A percentile compares a stretch with the other conserved stretches of the same genome.
phyloP scores from a whole-genome alignment of 2,888 invertebrate species.

The Neoaliturus tenellus region DNA sequence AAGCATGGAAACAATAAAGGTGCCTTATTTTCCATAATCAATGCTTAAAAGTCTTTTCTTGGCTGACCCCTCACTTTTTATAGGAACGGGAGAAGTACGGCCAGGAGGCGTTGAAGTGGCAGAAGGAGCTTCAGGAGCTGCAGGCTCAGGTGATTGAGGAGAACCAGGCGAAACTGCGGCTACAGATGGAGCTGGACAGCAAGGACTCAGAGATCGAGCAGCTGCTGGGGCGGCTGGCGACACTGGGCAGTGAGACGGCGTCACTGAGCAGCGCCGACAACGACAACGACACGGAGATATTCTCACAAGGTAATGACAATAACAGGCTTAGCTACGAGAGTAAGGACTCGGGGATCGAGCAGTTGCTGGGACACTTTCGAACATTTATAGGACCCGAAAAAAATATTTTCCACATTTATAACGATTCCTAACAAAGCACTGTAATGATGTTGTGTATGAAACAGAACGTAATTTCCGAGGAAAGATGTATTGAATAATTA shows the following conservation, averaged over 20 bases:
- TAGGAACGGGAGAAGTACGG: slow-evolving; percentile 95
- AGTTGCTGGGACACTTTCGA: slow-evolving; percentile 89
- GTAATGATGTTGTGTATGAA: too few relatives aligned
- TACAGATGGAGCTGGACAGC: slow-evolving; percentile 97
- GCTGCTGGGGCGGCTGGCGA: slow-evolving; percentile 88
- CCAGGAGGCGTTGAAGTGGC: slow-evolving; percentile 89
- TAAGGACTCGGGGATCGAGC: slow-evolving; percentile 97
- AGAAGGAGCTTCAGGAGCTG: slow-evolving; percentile 90
- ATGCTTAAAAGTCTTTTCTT: too few relatives aligned
- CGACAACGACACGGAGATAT: slow-evolving; percentile 75
- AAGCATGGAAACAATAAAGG: too few relatives aligned
- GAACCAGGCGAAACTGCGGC: slow-evolving; percentile 82
- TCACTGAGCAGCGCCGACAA: slow-evolving; percentile 94
- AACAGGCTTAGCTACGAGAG: too few relatives aligned
- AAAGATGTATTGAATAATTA: too few relatives aligned
- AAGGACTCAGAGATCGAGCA: slow-evolving; percentile 98
- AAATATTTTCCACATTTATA: too few relatives aligned
- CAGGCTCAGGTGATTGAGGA: slow-evolving; percentile 91
- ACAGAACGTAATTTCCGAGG: too few relatives aligned
- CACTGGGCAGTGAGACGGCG: slow-evolving; percentile 90
- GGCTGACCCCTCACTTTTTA: too few relatives aligned
- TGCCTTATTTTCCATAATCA: too few relatives aligned
- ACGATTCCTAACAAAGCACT: too few relatives aligned
- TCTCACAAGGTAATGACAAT: slow-evolving; percentile 66
- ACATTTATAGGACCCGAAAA: too few relatives aligned